These are phyloP conservation scores for Eurois occulta DNA, from an alignment of 2,888 invertebrate species.

Conservation along the genomic window DNA sequence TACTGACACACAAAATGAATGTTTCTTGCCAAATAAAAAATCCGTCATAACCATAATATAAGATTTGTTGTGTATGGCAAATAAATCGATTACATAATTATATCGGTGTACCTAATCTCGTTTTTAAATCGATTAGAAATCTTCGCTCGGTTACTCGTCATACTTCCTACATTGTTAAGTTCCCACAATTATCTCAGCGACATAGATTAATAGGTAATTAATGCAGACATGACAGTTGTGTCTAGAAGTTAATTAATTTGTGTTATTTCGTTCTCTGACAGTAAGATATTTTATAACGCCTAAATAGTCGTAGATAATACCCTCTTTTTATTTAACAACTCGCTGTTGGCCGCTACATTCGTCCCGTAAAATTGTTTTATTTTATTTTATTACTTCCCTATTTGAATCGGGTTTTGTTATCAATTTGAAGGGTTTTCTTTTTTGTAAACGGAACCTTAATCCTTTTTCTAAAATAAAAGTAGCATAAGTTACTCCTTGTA, in stretches of 20 bases:
- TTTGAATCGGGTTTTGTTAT: too few species aligned
- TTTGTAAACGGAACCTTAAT: too few species aligned
- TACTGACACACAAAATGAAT: slow-evolving; percentile 21
- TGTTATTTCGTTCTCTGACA: background rate
- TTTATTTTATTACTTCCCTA: too few species aligned
- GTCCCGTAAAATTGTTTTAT: too few species aligned
- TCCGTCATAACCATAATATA: background rate
- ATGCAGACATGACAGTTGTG: slow-evolving; percentile 39
- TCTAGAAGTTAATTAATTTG: background rate
- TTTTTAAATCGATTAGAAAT: slow-evolving; percentile 62
- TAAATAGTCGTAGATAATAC: background rate
- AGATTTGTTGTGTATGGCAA: slow-evolving; percentile 34
- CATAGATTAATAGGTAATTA: slow-evolving; percentile 58
- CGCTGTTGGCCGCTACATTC: too few species aligned
- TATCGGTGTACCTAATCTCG: slow-evolving; percentile 43
- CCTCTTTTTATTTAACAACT: background rate
- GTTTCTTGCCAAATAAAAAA: slow-evolving; percentile 25
- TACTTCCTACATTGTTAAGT: slow-evolving; percentile 49
- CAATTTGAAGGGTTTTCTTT: too few species aligned
- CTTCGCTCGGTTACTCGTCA: slow-evolving; percentile 48
- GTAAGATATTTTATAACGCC: background rate
- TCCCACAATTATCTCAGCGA: slow-evolving; percentile 53
- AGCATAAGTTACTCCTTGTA: too few species aligned
- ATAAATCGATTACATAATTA: slow-evolving; percentile 56
- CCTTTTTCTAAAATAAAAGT: too few species aligned